Base-by-base conservation (phyloP, 1,140 invertebrate species). In the Battus philenor region DNA sequence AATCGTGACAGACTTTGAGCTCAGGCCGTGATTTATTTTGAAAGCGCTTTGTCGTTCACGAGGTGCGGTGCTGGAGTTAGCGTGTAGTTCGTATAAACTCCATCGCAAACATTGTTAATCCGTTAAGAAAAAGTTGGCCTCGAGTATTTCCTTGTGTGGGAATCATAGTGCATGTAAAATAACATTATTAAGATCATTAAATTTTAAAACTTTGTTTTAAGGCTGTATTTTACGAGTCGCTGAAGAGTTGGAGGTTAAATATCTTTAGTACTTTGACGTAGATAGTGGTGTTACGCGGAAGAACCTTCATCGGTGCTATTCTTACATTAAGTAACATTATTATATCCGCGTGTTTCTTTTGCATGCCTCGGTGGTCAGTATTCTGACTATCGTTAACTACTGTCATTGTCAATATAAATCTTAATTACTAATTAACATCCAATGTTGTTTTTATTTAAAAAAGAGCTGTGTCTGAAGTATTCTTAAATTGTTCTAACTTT, bases 21-120 rank as follows among this genome's bases (percentile, higher is more conserved):
- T 54, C 36, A 33, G 50, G 41, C 62, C 68, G 67, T 70, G 58
- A 68, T 74, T 68, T 65, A 64, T 72, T 72, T 72, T 68, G 62
- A 66, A 68, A 64, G 56, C 51, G 38, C 45, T 46, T 22, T 47
- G 43, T 32, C 24, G 41, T 17, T 47, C 12, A 46, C 45, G 30
- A 2, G n/a, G 47, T 33, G 24, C 56, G 51, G 54, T 50, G n/a
- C 26, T 54, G 55, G 29, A 31, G 22, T 36, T n/a, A 10, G 12
- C 8, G n/a, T 17, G 10, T 36, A 15, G 13, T n/a, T 4, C 10
- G 33, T 20, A 11, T 16, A 29, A 29, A 29, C 9, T 22, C 17
- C 17, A 20, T 36, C 27, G 12, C 2, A 10, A 4, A 30, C 27
- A 30, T 10, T 30, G 27, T 38, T 24, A 27, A 27, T 41, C 7